Evolutionary conservation across 2,888 invertebrate species (phyloP), one percentile per base, ranked within the genome.

Genomic region (Cheilosia scutellata): DNA sequence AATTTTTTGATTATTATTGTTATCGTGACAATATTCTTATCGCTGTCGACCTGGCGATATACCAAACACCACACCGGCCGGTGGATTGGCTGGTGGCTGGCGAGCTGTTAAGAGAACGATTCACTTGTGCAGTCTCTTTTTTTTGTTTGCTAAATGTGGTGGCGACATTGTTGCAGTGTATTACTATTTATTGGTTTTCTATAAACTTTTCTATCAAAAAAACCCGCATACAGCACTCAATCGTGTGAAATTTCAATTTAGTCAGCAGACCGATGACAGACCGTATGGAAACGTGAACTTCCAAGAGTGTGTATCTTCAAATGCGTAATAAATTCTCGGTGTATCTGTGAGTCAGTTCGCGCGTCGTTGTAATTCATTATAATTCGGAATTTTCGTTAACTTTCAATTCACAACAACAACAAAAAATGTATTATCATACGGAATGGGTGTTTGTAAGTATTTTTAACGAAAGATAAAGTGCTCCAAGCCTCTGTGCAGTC

Each of bases 401-500:
- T 51, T 37, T 37, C 4, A 4, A 37, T 9, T 3, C 37, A 37
- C 7, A 9, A 33, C 0, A 3, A 11, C 9, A 5, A 3, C 31
- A 47, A 62, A 16, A 42, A 47, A 91, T 91, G 91, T 91, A 87
- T 82, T 91, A 89, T 74, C 87, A 90, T 60, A 91, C 91, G 51
- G 90, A 90, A 60, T 91, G 91, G 91, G 89, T 90, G 68, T 91
- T 91, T 89, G 91, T 91, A 90, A 91, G 91, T 91, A 89, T 70
- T 60, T 51, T 27, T 16, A 20, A 11, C 13, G 20, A 68, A 60
- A 40, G n/a, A 58, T 2, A 16, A 47, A 20, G 3, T 47, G 37
- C 37, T 37, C 4, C 37, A 9, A 37, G 37, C 37, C 11, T 11
- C 37, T 37, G 37, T 37, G 27, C 5, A 53, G 63, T 65, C 63